Evolutionary conservation across 1,140 invertebrate genomes (phyloP).

Genomic region (Megathymus violae): DNA sequence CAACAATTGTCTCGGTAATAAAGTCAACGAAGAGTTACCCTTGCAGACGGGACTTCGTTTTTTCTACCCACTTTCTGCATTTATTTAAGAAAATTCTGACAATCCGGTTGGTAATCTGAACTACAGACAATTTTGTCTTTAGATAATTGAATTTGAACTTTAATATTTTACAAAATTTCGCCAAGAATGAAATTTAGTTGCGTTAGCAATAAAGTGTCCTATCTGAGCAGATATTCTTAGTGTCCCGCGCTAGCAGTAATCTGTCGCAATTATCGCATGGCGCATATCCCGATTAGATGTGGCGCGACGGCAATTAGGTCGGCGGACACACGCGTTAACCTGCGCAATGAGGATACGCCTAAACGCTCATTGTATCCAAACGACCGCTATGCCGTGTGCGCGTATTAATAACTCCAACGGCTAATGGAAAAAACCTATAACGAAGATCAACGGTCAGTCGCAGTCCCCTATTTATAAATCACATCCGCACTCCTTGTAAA

Average conservation of each 20-base stretch:
- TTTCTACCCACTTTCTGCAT: neutral
- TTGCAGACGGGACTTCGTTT: conserved; percentile 42
- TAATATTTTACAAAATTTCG: neutral
- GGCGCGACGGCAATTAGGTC: conserved; percentile 79
- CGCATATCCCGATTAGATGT: conserved; percentile 80
- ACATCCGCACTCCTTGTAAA: conserved; percentile 73
- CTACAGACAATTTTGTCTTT: neutral
- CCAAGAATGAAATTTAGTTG: neutral
- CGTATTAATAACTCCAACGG: conserved; percentile 57
- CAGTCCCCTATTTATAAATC: conserved; percentile 72
- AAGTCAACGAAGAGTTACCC: conserved; percentile 55
- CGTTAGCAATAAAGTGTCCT: conserved; percentile 37
- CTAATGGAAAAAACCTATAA: conserved; percentile 53
- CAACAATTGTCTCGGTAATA: conserved; percentile 73
- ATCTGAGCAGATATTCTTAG: conserved; percentile 34
- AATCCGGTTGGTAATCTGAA: no score
- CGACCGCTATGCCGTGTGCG: conserved; percentile 45
- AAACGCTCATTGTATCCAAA: conserved; percentile 74
- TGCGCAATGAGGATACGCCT: conserved; percentile 81
- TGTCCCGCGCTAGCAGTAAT: conserved; percentile 53
- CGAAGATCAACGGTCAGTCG: conserved; percentile 43
- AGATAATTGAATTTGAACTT: neutral
- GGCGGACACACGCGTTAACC: conserved; percentile 80
- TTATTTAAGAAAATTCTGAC: neutral
- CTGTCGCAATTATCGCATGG: conserved; percentile 79